Base-by-base conservation (phyloP, 2,797 vertebrate genomes). In the Bryconaethiops microstoma region DNA sequence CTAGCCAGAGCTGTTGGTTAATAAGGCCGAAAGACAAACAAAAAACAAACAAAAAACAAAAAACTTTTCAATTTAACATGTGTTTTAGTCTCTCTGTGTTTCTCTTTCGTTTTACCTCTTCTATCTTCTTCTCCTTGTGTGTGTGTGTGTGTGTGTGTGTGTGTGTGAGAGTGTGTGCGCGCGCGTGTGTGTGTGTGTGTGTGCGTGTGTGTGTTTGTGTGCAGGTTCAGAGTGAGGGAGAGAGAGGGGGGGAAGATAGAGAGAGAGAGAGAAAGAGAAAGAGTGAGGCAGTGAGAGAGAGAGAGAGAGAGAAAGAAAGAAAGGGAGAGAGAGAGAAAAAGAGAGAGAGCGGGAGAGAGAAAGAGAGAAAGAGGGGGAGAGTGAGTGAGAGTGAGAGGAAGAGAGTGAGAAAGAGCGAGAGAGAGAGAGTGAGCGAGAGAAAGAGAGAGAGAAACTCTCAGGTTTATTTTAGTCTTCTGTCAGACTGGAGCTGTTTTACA, bases 391-490 rank as follows among this genome's bases (percentile, higher is more conserved):
- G 42, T 1, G 42, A 45, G 42, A 45, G 42, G 6, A 5, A 45
- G 42, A 45, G 42, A 5, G 42, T 1, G 42, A 45, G 42, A 1
- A 5, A 45, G 42, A 45, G 42, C n/a, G 62, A 21, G 60, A 19
- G 74, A 35, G 74, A 50, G 29, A 3, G 29, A 29, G 29, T 2
- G 42, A 42, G 0, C 2, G 69, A 14, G 5, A 73, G 25, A 45
- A 17, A 67, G 7, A 40, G 17, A 45, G 25, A 45, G 12, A 78
- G 54, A 75, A 16, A 54, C 10, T 45, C n/a, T 48, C 42, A 63
- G 7, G 2, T 57, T 21, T 78, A 67, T 77, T 64, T 80, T 69
- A 16, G 59, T 80, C 57, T 42, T 57, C 52, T 57, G 19, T 17
- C 39, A 45, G 48, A 12, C 42, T 13, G 65, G 19, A 8, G 45